Conservation (phyloP, 2,888 invertebrate genomes). For the Frankliniella intonsa region DNA sequence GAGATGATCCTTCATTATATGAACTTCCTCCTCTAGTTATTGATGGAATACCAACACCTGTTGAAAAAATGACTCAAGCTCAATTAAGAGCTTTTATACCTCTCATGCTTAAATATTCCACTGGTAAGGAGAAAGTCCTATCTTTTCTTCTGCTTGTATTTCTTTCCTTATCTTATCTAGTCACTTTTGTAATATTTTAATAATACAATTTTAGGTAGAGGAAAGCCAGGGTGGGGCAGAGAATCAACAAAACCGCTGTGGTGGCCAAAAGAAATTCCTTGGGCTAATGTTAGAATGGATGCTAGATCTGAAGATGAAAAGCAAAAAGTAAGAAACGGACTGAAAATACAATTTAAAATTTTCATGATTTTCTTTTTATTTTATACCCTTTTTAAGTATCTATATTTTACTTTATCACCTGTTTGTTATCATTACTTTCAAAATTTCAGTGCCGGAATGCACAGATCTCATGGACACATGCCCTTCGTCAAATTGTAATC, state of each 20-base stretch:
- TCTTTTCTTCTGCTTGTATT: constrained; percentile 20
- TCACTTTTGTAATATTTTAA: constrained; percentile 7
- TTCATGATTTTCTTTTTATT: constrained; percentile 17
- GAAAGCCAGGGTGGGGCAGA: constrained; percentile 97
- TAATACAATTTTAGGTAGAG: constrained; percentile 55
- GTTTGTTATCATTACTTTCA: no score
- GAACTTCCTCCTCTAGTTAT: constrained; percentile 94
- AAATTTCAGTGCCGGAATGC: constrained; percentile 39
- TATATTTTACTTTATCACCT: no score
- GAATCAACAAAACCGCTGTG: constrained; percentile 93
- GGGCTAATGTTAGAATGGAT: constrained; percentile 98
- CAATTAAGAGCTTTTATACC: constrained; percentile 95
- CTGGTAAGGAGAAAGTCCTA: constrained; percentile 54
- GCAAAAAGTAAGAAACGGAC: constrained; percentile 68
- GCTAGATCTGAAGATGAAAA: constrained; percentile 94
- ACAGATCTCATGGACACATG: constrained; percentile 97
- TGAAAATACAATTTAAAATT: neutral
- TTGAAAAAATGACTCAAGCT: constrained; percentile 98
- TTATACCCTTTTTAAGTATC: no score
- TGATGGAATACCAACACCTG: constrained; percentile 96
- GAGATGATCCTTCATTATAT: constrained; percentile 88
- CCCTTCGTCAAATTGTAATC: constrained; percentile 90
- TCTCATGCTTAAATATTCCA: constrained; percentile 95
- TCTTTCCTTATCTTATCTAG: neutral
- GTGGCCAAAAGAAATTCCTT: constrained; percentile 98